Percentiles rank a stretch among this genome's conserved stretches.
Evolutionary conservation across 2,113 vertebrate species (phyloP).

Genomic region (Neolamprologus toae): DNA sequence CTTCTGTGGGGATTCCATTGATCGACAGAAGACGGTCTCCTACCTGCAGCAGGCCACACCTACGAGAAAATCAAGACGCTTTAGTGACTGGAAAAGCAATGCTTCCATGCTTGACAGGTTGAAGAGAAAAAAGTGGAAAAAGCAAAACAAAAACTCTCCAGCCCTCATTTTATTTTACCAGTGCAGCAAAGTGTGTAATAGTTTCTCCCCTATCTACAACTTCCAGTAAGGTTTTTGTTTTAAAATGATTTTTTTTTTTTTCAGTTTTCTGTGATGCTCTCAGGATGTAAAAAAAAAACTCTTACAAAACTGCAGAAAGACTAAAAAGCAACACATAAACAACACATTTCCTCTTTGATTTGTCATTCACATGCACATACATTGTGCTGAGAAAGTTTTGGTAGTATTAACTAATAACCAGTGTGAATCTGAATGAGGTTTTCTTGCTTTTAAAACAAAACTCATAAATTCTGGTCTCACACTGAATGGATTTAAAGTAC

Average conservation of each 20-base stretch:
- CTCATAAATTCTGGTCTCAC: background rate
- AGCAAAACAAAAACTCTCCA: background rate
- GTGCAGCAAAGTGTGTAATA: background rate
- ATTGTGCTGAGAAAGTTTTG: background rate
- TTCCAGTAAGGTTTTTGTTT: background rate
- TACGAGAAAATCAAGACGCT: constrained; percentile 16
- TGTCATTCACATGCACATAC: background rate
- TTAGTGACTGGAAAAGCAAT: background rate
- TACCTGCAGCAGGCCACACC: constrained; percentile 93
- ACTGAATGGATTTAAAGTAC: background rate
- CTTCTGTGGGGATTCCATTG: constrained; percentile 89
- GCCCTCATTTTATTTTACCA: background rate
- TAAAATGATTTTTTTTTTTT: background rate
- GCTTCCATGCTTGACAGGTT: background rate
- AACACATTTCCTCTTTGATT: background rate
- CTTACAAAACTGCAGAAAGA: background rate
- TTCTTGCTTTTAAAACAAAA: background rate
- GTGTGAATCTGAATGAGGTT: background rate
- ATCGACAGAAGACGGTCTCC: constrained; percentile 93
- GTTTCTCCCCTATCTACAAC: background rate
- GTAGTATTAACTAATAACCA: background rate
- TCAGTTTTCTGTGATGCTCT: background rate
- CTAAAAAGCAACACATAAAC: background rate
- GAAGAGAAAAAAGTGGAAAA: background rate
- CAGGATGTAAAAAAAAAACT: background rate